A percentile compares a stretch with the other conserved stretches of the same genome.
phyloP scores from a whole-genome alignment of 2,888 invertebrate species.

The Tetranychus truncatus region DNA sequence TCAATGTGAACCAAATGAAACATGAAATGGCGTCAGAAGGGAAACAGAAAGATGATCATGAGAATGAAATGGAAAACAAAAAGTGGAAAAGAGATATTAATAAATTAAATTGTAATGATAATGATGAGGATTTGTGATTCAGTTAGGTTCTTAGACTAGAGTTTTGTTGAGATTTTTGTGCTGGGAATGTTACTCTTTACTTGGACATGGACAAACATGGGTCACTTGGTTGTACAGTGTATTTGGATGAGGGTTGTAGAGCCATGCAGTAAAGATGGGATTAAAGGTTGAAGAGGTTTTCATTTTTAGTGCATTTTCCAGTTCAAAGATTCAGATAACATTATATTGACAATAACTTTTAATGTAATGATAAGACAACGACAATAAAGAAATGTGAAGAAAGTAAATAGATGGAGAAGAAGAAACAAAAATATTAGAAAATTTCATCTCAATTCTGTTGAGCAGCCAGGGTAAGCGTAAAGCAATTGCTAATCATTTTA shows the following conservation, averaged over 20 bases:
- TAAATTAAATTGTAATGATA: neutral
- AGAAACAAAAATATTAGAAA: too few relatives aligned
- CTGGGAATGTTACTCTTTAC: too few relatives aligned
- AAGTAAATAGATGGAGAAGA: neutral
- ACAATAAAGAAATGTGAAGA: neutral
- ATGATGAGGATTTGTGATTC: too few relatives aligned
- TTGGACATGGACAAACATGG: too few relatives aligned
- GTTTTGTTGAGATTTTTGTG: too few relatives aligned
- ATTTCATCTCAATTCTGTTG: too few relatives aligned
- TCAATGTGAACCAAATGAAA: neutral
- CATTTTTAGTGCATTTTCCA: neutral
- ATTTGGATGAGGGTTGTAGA: neutral
- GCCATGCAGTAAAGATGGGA: neutral
- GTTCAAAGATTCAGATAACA: neutral
- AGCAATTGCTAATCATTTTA: too few relatives aligned
- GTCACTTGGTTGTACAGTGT: too few relatives aligned
- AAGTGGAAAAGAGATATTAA: neutral
- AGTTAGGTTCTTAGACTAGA: too few relatives aligned
- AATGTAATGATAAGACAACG: neutral
- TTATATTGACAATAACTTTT: neutral
- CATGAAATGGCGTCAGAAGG: conserved; percentile 1
- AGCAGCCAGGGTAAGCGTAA: too few relatives aligned
- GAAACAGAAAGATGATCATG: conserved; percentile 3
- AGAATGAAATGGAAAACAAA: neutral
- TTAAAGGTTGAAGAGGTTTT: neutral